Evolutionary conservation across 2,888 invertebrate genomes (phyloP), one percentile per base, ranked within the genome.

Genomic region (Phortica okadai): DNA sequence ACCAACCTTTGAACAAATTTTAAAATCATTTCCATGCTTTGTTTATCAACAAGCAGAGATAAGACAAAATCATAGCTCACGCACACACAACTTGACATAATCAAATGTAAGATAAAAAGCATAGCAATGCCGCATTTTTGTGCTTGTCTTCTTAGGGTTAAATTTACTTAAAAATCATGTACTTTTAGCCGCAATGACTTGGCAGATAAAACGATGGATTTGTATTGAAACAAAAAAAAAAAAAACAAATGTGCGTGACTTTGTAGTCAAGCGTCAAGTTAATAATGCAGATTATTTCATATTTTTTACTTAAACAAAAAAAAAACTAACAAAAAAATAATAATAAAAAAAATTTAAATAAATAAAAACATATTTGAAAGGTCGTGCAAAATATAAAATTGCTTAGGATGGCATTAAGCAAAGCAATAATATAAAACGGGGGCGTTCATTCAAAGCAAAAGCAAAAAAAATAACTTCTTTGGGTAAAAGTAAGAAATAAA

Each of bases 21-120:
- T 33, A 33, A 33, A 33, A 33, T 5, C 33, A 33, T 0, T 33
- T 33, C 33, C 33, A 33, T 33, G 33, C 33, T 33, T 33, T 50
- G 50, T 14, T 11, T 50, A 50, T 14, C 50, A 11, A 14, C 8
- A 8, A 50, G 50, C 14, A 6, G 1, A 50, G 50, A 50, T 50
- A 50, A 50, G 50, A 50, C 62, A 25, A 50, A 62, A 62, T 56
- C 62, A 62, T 62, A 25, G 10, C 14, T 16, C 56, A 56, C 62
- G 62, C 62, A 62, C 62, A 62, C 25, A 62, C 62, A 62, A 62
- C 25, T 16, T 62, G 33, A 6, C 62, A 10, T 6, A 62, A 62
- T 62, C 21, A 62, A 62, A 62, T 10, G 8, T 8, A 3, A 50
- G 50, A 50, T 50, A 50, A 50, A 50, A 3, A 50, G 14, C 50